A percentile compares a stretch with the other conserved stretches of the same genome.
Evolutionary conservation across 2,113 vertebrate genomes (phyloP).

Genomic region (Eulacestoma nigropectus): DNA sequence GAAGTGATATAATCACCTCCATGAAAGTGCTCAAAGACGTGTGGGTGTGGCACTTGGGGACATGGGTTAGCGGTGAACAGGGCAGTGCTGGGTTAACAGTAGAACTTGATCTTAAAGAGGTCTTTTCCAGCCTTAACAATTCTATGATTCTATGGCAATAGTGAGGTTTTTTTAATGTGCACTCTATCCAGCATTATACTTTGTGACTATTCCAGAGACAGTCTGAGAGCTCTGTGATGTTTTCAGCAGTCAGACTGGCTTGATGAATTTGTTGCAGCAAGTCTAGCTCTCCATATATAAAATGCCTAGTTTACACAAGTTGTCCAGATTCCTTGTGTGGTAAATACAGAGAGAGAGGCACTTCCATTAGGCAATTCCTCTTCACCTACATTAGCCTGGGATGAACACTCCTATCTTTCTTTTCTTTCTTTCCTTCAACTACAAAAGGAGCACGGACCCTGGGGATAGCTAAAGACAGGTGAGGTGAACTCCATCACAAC

Average conservation of each 20-base stretch:
- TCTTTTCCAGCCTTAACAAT: background rate
- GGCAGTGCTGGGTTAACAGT: background rate
- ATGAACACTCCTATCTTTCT: background rate
- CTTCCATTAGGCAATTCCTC: background rate
- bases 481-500: background rate
- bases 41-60: background rate
- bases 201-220: background rate
- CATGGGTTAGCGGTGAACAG: background rate
- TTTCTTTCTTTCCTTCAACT: background rate
- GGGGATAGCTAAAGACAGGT: background rate
- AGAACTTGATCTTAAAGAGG: background rate
- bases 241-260: background rate
- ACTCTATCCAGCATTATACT: background rate
- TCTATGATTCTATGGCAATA: background rate
- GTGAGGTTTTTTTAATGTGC: background rate
- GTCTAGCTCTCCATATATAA: background rate
- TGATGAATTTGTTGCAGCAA: background rate
- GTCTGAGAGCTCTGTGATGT: background rate
- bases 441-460: background rate
- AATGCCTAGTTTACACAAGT: fast-evolving
- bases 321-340: background rate
- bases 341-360: background rate
- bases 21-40: background rate
- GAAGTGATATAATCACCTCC: background rate
- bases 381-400: background rate